Conservation (phyloP, 2,888 invertebrate species). For the Eustalomyia histrio region DNA sequence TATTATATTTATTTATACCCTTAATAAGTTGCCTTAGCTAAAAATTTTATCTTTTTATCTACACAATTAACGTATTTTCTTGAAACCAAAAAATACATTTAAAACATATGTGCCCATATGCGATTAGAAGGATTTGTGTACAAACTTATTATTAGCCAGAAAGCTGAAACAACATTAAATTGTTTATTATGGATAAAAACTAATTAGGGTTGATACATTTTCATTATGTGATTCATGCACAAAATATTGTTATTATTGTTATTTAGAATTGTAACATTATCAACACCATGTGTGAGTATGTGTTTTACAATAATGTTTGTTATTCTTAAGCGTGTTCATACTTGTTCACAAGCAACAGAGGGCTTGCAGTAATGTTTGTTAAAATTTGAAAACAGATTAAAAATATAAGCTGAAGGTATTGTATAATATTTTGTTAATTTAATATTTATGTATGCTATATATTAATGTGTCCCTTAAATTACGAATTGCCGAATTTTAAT, state of each 20-base stretch:
- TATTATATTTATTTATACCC: slow-evolving; percentile 18
- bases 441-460: slow-evolving; percentile 14
- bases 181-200: slow-evolving; percentile 47
- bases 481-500: too few relatives aligned
- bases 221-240: slow-evolving; percentile 15
- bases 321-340: slow-evolving; percentile 7
- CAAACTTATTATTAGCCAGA: not conserved
- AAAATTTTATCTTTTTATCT: slow-evolving; percentile 16
- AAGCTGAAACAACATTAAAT: slow-evolving; percentile 36
- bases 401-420: slow-evolving; percentile 23
- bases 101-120: not conserved
- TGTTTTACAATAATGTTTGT: slow-evolving; percentile 2
- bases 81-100: too few relatives aligned
- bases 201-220: slow-evolving; percentile 48
- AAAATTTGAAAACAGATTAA: slow-evolving; percentile 42
- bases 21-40: slow-evolving; percentile 14
- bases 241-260: slow-evolving; percentile 11
- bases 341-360: not conserved
- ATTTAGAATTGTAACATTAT: slow-evolving; percentile 17
- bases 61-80: too few relatives aligned
- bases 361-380: slow-evolving; percentile 13
- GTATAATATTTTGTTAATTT: slow-evolving; percentile 51
- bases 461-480: too few relatives aligned
- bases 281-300: slow-evolving; percentile 11
- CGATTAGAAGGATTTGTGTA: not conserved